phyloP scores from a whole-genome alignment of 2,888 invertebrate species.

The Spodoptera littoralis region DNA sequence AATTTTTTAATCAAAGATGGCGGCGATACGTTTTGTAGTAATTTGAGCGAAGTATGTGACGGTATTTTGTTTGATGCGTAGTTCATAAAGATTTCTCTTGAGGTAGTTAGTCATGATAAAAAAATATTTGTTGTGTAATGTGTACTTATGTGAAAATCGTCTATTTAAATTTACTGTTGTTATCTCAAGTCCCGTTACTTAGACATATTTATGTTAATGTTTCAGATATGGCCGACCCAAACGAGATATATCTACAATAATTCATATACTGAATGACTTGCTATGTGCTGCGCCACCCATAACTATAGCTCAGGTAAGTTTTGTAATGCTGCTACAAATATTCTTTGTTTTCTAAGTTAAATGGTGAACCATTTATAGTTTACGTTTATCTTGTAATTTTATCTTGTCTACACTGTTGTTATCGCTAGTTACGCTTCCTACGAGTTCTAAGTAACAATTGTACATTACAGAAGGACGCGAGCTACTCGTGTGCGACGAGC shows the following conservation, averaged over 20 bases:
- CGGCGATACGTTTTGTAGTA: conserved; percentile 19
- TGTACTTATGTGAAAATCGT: conserved; percentile 23
- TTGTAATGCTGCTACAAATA: conserved; percentile 1
- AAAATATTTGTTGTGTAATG: conserved; percentile 17
- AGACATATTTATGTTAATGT: conserved; percentile 46
- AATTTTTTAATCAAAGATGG: conserved; percentile 44
- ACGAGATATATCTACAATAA: conserved; percentile 97
- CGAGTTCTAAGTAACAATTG: conserved; percentile 20
- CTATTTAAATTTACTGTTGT: conserved; percentile 28
- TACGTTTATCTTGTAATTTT: conserved; percentile 29
- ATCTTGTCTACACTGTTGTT: conserved; percentile 31
- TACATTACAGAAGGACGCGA: conserved; percentile 80
- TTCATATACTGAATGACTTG: conserved; percentile 98
- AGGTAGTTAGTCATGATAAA: conserved; percentile 25
- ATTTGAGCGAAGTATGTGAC: conserved; percentile 25
- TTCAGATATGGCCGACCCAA: conserved; percentile 95
- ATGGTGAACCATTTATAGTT: conserved; percentile 16
- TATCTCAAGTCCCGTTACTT: conserved; percentile 41
- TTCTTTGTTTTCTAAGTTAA: conserved; percentile 20
- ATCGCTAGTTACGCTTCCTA: conserved; percentile 26
- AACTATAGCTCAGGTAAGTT: conserved; percentile 85
- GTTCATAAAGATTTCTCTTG: conserved; percentile 35
- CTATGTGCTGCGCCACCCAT: conserved; percentile 95
- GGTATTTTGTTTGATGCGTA: conserved; percentile 22
- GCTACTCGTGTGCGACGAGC: conserved; percentile 72